phyloP scores from a whole-genome alignment of 1,140 invertebrate species.

The Pogonognathellus flavescens region DNA sequence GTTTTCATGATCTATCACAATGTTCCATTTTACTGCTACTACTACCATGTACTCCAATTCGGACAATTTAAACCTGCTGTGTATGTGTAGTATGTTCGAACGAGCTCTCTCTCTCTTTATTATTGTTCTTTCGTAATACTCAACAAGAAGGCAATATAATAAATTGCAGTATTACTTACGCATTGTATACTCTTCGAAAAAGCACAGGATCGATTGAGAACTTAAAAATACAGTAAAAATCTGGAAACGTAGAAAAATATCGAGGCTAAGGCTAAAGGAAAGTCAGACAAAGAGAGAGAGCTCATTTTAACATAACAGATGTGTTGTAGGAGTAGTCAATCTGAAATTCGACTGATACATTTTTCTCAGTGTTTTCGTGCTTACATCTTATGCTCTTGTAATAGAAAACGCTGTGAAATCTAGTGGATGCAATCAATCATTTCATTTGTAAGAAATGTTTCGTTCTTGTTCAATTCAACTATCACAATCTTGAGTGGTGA shows the following conservation, averaged over 20 bases:
- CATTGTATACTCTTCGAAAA: neutral
- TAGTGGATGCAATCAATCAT: slow-evolving; percentile 39
- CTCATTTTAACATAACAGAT: slow-evolving; percentile 31
- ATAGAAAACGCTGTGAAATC: slow-evolving; percentile 28
- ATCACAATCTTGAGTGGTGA: slow-evolving; percentile 31
- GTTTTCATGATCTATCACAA: slow-evolving; percentile 35
- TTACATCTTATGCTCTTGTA: neutral
- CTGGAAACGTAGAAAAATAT: neutral
- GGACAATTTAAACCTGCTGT: neutral
- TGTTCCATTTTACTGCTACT: neutral
- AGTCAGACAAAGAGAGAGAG: neutral
- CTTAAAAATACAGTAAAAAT: slow-evolving; percentile 21
- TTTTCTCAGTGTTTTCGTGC: neutral
- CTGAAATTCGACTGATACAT: neutral
- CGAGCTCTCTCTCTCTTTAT: no score
- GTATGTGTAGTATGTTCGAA: no score
- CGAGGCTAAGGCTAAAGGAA: neutral
- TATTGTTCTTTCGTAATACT: neutral
- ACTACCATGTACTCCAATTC: neutral
- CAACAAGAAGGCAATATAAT: neutral
- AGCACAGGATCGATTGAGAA: slow-evolving; percentile 4
- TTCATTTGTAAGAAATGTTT: slow-evolving; percentile 11
- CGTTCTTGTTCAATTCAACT: slow-evolving; percentile 1
- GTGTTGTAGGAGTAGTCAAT: neutral
- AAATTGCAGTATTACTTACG: neutral